These are phyloP conservation scores for Euzophera pinguis DNA, from an alignment of 2,888 invertebrate species.

Conservation along the genomic window DNA sequence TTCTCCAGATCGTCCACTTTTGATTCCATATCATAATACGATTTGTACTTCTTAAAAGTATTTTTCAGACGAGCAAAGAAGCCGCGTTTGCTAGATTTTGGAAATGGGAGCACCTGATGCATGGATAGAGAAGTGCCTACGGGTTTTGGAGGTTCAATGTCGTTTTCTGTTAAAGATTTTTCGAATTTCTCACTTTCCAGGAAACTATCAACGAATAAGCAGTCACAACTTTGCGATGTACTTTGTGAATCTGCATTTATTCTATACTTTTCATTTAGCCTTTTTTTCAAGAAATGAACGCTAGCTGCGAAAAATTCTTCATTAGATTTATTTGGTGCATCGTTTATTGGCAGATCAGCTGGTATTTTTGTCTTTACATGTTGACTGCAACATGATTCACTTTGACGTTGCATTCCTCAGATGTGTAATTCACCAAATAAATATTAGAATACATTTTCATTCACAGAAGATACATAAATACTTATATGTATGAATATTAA, in stretches of 20 bases:
- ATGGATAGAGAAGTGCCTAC: slow-evolving; percentile 43
- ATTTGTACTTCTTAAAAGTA: slow-evolving; percentile 44
- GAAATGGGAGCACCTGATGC: slow-evolving; percentile 63
- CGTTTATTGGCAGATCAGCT: slow-evolving; percentile 20
- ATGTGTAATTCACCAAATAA: slow-evolving; percentile 1
- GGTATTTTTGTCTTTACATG: slow-evolving; percentile 6
- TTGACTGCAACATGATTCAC: slow-evolving; percentile 5
- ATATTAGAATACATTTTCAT: slow-evolving; percentile 9
- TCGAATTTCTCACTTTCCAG: slow-evolving; percentile 15
- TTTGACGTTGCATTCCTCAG: slow-evolving; percentile 12
- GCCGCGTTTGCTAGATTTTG: slow-evolving; percentile 49
- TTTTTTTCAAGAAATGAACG: slow-evolving; percentile 56
- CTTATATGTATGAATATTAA: not conserved
- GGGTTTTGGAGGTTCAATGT: slow-evolving; percentile 1
- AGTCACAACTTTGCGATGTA: slow-evolving; percentile 47
- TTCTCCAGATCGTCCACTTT: slow-evolving; percentile 32
- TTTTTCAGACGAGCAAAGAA: slow-evolving; percentile 49
- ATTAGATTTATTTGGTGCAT: slow-evolving; percentile 28
- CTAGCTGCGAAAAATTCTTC: slow-evolving; percentile 63
- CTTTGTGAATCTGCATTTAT: slow-evolving; percentile 22
- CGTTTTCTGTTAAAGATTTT: slow-evolving; percentile 13
- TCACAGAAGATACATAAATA: not conserved
- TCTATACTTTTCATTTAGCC: slow-evolving; percentile 49
- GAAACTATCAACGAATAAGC: slow-evolving; percentile 25
- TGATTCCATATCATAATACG: slow-evolving; percentile 25